Conservation (phyloP, 2,113 vertebrate species). For the Upupa epops region DNA sequence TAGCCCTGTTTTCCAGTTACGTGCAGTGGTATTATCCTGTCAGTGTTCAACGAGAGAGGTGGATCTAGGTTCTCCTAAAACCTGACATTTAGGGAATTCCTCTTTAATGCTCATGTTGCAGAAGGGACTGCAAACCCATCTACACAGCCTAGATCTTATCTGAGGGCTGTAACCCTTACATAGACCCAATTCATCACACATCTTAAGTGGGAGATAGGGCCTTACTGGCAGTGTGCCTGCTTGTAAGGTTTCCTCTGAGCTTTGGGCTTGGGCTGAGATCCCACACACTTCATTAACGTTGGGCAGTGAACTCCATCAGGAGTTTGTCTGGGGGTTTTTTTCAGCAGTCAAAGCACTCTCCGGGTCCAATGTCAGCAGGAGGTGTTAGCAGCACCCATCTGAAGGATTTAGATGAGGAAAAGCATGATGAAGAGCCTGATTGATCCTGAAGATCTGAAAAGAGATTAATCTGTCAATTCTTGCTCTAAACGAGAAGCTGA, state of each 20-base stretch:
- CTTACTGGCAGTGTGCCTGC: not conserved
- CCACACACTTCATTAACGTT: not conserved
- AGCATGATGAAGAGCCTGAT: not conserved
- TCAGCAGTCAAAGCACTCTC: not conserved
- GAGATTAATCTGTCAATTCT: constrained; percentile 49
- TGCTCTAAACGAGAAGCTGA: constrained; percentile 49
- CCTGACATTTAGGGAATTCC: not conserved
- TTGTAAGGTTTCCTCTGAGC: not conserved
- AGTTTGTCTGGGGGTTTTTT: not conserved
- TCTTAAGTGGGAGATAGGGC: not conserved
- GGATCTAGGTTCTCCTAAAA: not conserved
- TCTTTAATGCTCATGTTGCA: not conserved
- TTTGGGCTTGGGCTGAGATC: not conserved
- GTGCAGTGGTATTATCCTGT: not conserved
- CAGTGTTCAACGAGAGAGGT: not conserved
- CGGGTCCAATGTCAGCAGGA: not conserved
- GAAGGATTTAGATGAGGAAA: not conserved
- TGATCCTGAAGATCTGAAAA: not conserved
- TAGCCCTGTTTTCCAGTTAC: not conserved
- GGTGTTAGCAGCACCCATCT: not conserved
- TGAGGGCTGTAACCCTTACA: not conserved
- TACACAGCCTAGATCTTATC: not conserved
- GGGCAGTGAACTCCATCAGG: not conserved
- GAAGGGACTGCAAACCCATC: not conserved
- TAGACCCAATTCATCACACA: rapidly evolving